phyloP scores from a whole-genome alignment of 2,113 vertebrate species.

The Pteropus alecto region DNA sequence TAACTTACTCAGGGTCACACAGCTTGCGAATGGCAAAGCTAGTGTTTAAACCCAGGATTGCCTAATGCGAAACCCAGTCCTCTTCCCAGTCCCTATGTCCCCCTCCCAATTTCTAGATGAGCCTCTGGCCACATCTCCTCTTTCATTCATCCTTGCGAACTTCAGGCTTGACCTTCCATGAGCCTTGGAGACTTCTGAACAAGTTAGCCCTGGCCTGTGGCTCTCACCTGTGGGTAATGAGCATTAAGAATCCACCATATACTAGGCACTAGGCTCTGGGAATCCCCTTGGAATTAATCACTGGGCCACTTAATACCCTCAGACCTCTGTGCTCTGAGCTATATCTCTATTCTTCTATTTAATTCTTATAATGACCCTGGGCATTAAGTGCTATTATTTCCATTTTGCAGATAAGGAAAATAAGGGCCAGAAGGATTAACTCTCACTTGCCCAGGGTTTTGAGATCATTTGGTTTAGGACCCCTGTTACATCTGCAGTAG shows the following conservation, averaged over 20 bases:
- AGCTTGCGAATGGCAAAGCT: not conserved
- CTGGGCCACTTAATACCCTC: not conserved
- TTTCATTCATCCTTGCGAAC: not conserved
- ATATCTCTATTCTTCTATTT: not conserved
- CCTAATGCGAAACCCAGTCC: not conserved
- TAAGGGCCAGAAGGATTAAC: not conserved
- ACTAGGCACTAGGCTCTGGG: not conserved
- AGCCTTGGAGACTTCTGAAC: not conserved
- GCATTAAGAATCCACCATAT: not conserved
- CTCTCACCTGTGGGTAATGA: not conserved
- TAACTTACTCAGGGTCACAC: not conserved
- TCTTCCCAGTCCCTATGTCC: not conserved
- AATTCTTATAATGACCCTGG: not conserved
- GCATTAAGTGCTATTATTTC: not conserved
- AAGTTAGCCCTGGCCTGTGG: not conserved
- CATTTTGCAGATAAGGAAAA: conserved; percentile 16
- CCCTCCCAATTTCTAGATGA: not conserved
- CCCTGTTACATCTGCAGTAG: not conserved
- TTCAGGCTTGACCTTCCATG: not conserved
- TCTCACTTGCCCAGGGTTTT: not conserved
- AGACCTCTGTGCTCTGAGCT: not conserved
- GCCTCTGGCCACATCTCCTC: not conserved
- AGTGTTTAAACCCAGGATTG: not conserved
- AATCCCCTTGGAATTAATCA: not conserved
- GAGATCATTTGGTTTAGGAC: not conserved